Conservation (phyloP, 2,888 invertebrate genomes). For the Atethmia centrago region DNA sequence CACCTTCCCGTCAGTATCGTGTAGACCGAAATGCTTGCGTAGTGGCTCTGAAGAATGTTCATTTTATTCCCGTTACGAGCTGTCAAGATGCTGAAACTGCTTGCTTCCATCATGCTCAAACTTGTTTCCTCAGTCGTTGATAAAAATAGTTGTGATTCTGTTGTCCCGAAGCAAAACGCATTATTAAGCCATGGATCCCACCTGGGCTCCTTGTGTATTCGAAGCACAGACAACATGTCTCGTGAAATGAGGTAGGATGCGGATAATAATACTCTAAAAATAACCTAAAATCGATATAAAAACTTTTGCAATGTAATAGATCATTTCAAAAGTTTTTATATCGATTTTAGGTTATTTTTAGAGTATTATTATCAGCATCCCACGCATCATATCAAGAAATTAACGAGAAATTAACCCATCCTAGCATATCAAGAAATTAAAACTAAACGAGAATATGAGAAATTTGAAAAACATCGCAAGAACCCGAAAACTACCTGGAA, state of each 20-base stretch:
- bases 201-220: background rate
- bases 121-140: no score
- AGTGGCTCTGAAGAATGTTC: no score
- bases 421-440: background rate
- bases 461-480: background rate
- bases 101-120: no score
- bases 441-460: background rate
- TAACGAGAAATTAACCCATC: no score
- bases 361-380: background rate
- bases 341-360: background rate
- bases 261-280: background rate
- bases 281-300: background rate
- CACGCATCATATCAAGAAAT: no score
- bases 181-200: background rate
- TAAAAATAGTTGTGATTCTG: background rate
- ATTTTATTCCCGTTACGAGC: no score
- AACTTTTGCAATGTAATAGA: background rate
- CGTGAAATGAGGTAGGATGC: background rate
- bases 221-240: constrained; percentile 2
- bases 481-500: constrained; percentile 7
- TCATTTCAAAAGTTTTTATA: background rate
- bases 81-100: no score
- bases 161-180: background rate
- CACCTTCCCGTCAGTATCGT: no score
- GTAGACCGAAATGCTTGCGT: no score